Conservation (phyloP, 1,140 invertebrate genomes). For the Octopus bimaculoides region DNA sequence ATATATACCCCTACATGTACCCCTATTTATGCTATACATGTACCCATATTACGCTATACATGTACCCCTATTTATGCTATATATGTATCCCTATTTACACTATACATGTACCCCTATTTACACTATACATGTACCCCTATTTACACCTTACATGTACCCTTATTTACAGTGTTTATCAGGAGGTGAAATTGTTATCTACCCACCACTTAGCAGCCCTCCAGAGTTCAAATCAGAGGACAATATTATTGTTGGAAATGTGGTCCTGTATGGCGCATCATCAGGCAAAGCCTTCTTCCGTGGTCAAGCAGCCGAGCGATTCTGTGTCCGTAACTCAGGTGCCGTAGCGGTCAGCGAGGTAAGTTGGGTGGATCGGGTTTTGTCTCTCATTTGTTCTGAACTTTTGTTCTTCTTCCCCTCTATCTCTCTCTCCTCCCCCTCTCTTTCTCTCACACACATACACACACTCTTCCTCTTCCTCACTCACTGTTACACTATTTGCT, state of each 20-base stretch:
- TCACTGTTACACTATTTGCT: background rate
- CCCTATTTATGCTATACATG: too few species aligned
- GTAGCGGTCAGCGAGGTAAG: slow-evolving; percentile 78
- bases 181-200: slow-evolving; percentile 91
- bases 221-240: slow-evolving; percentile 84
- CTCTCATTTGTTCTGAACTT: background rate
- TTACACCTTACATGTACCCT: too few species aligned
- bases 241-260: slow-evolving; percentile 97
- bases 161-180: slow-evolving; percentile 81
- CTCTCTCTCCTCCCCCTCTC: background rate
- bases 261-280: slow-evolving; percentile 93
- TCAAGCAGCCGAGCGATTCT: slow-evolving; percentile 96
- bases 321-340: slow-evolving; percentile 95
- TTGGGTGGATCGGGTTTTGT: background rate
- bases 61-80: too few species aligned
- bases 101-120: too few species aligned
- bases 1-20: too few species aligned
- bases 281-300: slow-evolving; percentile 94
- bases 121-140: too few species aligned
- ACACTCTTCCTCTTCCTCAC: background rate
- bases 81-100: too few species aligned
- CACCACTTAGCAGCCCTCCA: slow-evolving; percentile 79
- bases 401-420: background rate
- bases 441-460: background rate
- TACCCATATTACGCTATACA: too few species aligned